These are phyloP conservation scores for Drosophila azteca DNA, from an alignment of 1,140 invertebrate genomes.

Conservation along the genomic window DNA sequence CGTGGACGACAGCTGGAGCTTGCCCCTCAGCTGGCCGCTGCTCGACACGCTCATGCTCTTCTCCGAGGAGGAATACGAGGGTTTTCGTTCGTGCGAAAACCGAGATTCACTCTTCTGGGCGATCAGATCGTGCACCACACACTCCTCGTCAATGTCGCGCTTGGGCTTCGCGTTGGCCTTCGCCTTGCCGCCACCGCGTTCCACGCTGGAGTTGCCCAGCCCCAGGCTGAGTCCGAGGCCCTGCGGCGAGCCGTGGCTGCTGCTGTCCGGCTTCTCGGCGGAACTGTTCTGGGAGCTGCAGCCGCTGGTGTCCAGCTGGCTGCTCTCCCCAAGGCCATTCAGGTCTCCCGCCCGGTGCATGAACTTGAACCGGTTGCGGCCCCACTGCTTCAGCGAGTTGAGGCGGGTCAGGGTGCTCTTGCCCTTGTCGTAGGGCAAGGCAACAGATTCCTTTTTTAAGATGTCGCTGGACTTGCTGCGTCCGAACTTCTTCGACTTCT, in stretches of 20 bases:
- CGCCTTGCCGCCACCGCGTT: conserved; percentile 4
- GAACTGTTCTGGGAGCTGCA: conserved; percentile 82
- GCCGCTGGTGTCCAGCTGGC: conserved; percentile 81
- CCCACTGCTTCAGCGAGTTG: conserved; percentile 92
- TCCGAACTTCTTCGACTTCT: conserved; percentile 82
- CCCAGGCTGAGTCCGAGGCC: background rate
- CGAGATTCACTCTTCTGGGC: conserved; percentile 80
- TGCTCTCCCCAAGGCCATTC: conserved; percentile 37
- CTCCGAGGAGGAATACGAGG: conserved; percentile 90
- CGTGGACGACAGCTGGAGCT: conserved; percentile 57
- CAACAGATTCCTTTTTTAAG: conserved; percentile 85
- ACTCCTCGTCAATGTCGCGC: conserved; percentile 85
- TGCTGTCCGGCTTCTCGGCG: conserved; percentile 63
- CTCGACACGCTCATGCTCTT: conserved; percentile 85
- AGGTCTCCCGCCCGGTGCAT: conserved; percentile 86
- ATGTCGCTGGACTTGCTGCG: conserved; percentile 89
- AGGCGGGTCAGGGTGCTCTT: conserved; percentile 88
- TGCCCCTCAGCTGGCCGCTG: conserved; percentile 75
- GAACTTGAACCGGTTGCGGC: conserved; percentile 89
- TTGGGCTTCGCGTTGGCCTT: conserved; percentile 6
- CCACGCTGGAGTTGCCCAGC: background rate
- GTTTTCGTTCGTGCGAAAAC: conserved; percentile 88
- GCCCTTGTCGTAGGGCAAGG: conserved; percentile 85
- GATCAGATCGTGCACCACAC: conserved; percentile 86
- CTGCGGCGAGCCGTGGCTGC: conserved; percentile 16